Evolutionary conservation across 2,797 vertebrate species (phyloP).

Genomic region (Tiaroga cobitis): DNA sequence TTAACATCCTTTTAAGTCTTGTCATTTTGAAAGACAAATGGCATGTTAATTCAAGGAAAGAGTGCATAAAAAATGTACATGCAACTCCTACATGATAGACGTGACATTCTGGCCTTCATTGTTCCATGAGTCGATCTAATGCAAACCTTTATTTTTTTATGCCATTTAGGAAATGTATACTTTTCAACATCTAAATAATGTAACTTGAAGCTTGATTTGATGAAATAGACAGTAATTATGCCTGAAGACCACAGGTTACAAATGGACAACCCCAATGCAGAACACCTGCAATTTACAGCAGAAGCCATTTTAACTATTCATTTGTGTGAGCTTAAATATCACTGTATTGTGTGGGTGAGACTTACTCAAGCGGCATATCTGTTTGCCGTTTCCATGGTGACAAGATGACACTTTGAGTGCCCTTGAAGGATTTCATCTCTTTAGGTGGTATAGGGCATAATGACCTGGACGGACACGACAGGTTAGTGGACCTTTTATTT

Average conservation of each 20-base stretch:
- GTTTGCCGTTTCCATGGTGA: slow-evolving; percentile 57
- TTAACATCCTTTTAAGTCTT: neutral
- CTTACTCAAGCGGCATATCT: neutral
- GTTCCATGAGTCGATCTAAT: neutral
- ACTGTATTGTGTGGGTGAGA: slow-evolving; percentile 16
- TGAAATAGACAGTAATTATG: neutral
- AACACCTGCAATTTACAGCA: slow-evolving; percentile 25
- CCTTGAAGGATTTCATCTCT: slow-evolving; percentile 10
- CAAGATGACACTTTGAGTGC: slow-evolving; percentile 24
- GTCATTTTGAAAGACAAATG: neutral
- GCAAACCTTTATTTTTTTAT: neutral
- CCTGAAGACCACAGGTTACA: neutral
- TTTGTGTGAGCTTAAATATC: neutral
- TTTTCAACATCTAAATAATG: neutral
- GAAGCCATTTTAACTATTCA: neutral
- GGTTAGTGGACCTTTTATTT: neutral
- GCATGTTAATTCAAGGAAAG: neutral
- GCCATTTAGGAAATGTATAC: neutral
- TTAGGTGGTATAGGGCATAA: neutral
- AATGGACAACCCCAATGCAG: neutral
- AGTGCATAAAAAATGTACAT: neutral
- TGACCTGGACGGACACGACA: neutral
- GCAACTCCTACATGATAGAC: neutral
- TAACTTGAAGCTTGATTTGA: neutral
- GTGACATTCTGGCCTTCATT: neutral